Percentiles rank a stretch among this genome's conserved stretches.
Conservation (phyloP, 2,797 vertebrate species). For the Gallinago solitaria region DNA sequence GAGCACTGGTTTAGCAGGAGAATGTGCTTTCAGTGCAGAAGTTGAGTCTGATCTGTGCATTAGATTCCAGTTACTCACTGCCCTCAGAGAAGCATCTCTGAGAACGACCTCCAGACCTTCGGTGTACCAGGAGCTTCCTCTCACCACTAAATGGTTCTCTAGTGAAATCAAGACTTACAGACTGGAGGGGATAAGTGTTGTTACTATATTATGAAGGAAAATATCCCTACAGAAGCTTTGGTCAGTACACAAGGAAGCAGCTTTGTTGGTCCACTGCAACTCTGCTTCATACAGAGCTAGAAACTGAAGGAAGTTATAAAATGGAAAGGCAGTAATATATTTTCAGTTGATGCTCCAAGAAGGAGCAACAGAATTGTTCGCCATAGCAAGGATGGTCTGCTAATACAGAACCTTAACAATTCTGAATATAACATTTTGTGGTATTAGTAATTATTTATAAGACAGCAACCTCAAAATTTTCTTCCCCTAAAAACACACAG, state of each 20-base stretch:
- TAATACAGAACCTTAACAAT: not conserved
- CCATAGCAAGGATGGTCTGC: not conserved
- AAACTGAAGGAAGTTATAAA: not conserved
- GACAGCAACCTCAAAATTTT: not conserved
- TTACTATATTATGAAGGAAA: not conserved
- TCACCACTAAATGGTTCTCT: not conserved
- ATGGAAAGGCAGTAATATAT: not conserved
- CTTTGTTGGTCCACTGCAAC: not conserved
- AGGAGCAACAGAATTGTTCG: not conserved
- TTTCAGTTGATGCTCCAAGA: not conserved
- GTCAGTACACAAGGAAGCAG: not conserved
- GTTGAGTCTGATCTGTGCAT: not conserved
- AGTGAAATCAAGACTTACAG: not conserved
- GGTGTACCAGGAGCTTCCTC: not conserved
- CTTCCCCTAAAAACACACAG: not conserved
- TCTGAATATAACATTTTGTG: not conserved
- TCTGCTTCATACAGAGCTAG: not conserved
- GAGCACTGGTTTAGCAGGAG: not conserved
- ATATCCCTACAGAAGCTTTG: not conserved
- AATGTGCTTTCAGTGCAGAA: not conserved
- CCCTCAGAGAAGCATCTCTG: not conserved
- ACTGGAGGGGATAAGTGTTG: not conserved
- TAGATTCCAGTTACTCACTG: not conserved
- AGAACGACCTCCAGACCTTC: not conserved
- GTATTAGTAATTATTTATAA: not conserved